Evolutionary conservation across 1,140 invertebrate genomes (phyloP).

Genomic region (Brachionus manjavacas): DNA sequence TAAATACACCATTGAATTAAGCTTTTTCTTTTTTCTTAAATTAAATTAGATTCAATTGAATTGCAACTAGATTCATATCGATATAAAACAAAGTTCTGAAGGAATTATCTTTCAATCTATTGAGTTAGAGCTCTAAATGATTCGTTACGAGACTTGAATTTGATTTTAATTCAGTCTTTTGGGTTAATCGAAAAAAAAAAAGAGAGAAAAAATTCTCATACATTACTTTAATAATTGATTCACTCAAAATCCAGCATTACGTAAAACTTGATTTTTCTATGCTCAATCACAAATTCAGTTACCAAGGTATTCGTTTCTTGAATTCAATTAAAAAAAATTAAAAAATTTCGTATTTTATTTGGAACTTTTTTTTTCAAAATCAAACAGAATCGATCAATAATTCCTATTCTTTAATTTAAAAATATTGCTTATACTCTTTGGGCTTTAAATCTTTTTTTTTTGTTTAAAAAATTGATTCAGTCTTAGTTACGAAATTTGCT

Average conservation of each 20-base stretch:
- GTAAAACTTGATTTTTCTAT: background rate
- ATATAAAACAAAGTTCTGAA: background rate
- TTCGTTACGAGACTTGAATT: constrained; percentile 38
- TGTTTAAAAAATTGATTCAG: background rate
- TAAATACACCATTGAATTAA: constrained; percentile 26
- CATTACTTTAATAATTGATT: background rate
- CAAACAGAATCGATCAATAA: constrained; percentile 34
- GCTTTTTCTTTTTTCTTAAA: background rate
- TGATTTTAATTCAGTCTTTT: constrained; percentile 29
- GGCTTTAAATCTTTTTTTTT: background rate
- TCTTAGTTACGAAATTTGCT: background rate
- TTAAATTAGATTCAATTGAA: constrained; percentile 39
- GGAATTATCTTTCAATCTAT: constrained; percentile 33
- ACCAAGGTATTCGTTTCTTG: constrained; percentile 28
- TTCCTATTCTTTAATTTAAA: constrained; percentile 12
- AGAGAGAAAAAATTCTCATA: background rate
- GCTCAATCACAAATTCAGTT: constrained; percentile 20
- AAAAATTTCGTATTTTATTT: constrained; percentile 13
- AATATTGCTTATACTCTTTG: constrained; percentile 4
- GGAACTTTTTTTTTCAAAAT: constrained; percentile 13
- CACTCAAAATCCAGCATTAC: constrained; percentile 25
- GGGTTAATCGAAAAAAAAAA: background rate
- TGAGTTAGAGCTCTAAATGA: constrained; percentile 30
- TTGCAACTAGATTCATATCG: constrained; percentile 14
- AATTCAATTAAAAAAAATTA: background rate